Conservation (phyloP, 2,113 vertebrate genomes). For the Nibea coibor region DNA sequence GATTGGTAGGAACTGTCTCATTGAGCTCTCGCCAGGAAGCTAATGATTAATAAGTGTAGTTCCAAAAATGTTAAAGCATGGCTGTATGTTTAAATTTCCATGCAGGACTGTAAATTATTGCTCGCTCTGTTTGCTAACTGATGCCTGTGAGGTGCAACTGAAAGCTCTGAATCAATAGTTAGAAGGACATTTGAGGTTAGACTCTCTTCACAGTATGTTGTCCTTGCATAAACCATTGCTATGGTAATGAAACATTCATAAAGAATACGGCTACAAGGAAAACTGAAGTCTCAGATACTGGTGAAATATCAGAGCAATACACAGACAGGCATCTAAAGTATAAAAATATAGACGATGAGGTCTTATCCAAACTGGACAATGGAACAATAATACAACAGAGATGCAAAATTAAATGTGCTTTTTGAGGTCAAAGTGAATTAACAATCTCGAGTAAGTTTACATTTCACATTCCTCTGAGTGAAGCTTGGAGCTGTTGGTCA, state of each 20-base stretch:
- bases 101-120: neutral
- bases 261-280: neutral
- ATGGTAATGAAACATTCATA: neutral
- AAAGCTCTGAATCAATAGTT: neutral
- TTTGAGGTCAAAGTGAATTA: neutral
- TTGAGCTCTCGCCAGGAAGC: too few relatives aligned
- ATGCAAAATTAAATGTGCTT: neutral
- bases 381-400: too few relatives aligned
- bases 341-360: neutral
- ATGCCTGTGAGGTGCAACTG: neutral
- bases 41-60: too few relatives aligned
- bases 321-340: neutral
- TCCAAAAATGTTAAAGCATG: neutral
- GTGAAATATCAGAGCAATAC: neutral
- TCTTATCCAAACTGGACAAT: neutral
- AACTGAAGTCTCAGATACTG: neutral
- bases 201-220: neutral
- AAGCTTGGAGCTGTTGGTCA: constrained; percentile 42
- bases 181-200: neutral
- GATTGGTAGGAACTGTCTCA: too few relatives aligned
- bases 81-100: neutral
- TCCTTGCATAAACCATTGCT: neutral
- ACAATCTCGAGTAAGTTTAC: neutral
- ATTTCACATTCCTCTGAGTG: constrained; percentile 17
- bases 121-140: neutral